Evolutionary conservation across 35 echinoderm and acorn worm species (phyloP), one percentile per base, ranked within the genome.

Genomic region (Holothuria glaberrima): DNA sequence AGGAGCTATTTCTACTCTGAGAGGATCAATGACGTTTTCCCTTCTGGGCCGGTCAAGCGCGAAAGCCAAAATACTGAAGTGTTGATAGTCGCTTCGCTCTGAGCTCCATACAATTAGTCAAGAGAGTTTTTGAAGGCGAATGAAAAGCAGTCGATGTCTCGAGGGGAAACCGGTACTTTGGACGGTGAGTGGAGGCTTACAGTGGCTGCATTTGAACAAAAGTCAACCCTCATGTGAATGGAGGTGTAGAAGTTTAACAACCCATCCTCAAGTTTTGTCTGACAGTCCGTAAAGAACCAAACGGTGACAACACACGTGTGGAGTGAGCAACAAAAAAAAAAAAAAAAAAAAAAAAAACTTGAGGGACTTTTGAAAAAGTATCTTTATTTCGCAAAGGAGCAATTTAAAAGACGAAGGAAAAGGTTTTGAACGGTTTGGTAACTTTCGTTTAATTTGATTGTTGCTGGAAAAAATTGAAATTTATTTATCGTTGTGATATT

Each of bases 1-100:
- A 92, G 95, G 92, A 91, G 95, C 89, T 33, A 86, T 48, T 72
- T 67, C 67, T 50, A 70, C 85, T 70, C 52, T 56, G 27, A 59
- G 50, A 26, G 36, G 61, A 87, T 87, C 85, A 87, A 67, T 87
- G 85, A 87, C 85, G 85, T 87, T 67, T 71, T 63, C 59, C 66
- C 85, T 63, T 59, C 60, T 87, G 85, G 85, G 85, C 85, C 60
- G 85, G 85, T 87, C 85, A 87, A 87, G 65, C 85, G 85, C 61
- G 85, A 87, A 87, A 87, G 85, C 66, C 60, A 87, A 87, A 86
- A 87, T 87, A 87, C 25, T 71, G 85, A 38, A 68, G 85, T 71
- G 85, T 52, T 87, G 85, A 70, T 84, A 84, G 74, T 78, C 74
- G 74, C 74, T 78, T 41, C 44, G 74, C 69, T 38, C 69, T 38